A percentile compares a stretch with the other conserved stretches of the same genome.
These are phyloP conservation scores for Quadroppia sp. DNA, from an alignment of 2,888 invertebrate species.

Conservation along the genomic window DNA sequence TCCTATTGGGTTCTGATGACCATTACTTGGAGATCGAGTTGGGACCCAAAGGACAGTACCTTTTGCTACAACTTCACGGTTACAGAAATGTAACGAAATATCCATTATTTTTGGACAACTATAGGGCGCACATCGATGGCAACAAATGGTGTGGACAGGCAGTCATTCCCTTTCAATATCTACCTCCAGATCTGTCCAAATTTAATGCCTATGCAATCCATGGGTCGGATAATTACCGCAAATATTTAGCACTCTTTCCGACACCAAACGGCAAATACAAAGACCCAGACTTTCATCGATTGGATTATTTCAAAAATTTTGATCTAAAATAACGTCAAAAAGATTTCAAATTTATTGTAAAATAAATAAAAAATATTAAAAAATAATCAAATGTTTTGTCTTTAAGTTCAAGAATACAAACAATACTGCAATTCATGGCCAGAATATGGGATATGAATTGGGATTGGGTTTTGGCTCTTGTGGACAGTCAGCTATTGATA, in stretches of 20 bases:
- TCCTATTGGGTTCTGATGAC: slow-evolving; percentile 55
- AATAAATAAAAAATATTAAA: not conserved
- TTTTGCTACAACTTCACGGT: slow-evolving; percentile 37
- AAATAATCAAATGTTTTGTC: not conserved
- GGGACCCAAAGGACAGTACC: slow-evolving; percentile 55
- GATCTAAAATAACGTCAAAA: slow-evolving; percentile 44
- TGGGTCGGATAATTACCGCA: slow-evolving; percentile 53
- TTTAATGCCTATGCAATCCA: slow-evolving; percentile 59
- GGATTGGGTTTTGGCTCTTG: too few species aligned
- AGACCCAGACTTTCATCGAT: slow-evolving; percentile 56
- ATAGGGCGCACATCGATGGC: slow-evolving; percentile 49
- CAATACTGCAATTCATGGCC: too few species aligned
- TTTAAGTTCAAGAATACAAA: too few species aligned
- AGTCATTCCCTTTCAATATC: slow-evolving; percentile 55
- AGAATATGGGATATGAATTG: too few species aligned
- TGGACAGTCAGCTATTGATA: too few species aligned
- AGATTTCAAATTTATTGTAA: too few species aligned
- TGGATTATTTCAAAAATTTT: slow-evolving; percentile 54
- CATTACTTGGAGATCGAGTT: slow-evolving; percentile 57
- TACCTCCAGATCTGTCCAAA: slow-evolving; percentile 55
- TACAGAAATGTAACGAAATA: slow-evolving; percentile 47
- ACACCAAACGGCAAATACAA: slow-evolving; percentile 52
- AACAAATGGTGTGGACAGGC: slow-evolving; percentile 54
- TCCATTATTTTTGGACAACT: slow-evolving; percentile 51
- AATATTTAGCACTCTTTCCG: slow-evolving; percentile 56